These are phyloP conservation scores for Holothuria glaberrima DNA, from an alignment of 35 echinoderm and acorn worm species.

Conservation along the genomic window DNA sequence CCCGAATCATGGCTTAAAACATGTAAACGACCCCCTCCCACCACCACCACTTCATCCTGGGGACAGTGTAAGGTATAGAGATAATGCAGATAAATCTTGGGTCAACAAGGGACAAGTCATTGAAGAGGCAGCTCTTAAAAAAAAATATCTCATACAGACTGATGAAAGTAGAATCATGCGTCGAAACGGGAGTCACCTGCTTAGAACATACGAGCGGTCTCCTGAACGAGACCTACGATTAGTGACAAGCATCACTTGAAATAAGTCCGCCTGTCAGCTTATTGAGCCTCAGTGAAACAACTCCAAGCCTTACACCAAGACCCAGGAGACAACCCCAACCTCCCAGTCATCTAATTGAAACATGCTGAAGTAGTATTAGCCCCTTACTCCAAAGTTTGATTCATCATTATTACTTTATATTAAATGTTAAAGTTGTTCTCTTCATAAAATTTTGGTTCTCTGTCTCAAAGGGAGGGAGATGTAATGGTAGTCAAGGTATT, in stretches of 20 bases:
- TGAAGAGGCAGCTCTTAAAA: neutral
- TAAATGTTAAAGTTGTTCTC: too few species aligned
- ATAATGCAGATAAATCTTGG: neutral
- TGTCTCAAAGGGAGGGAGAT: too few species aligned
- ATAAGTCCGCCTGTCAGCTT: neutral
- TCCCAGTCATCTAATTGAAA: too few species aligned
- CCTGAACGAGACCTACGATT: neutral
- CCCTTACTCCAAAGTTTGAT: too few species aligned
- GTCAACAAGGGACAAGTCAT: conserved; percentile 27
- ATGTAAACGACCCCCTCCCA: neutral
- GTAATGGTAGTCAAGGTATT: too few species aligned
- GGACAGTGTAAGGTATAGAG: neutral
- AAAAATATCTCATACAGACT: conserved; percentile 11
- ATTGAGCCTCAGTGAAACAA: neutral
- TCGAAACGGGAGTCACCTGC: conserved; percentile 12
- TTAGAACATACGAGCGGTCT: neutral
- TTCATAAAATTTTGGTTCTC: too few species aligned
- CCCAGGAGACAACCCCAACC: too few species aligned
- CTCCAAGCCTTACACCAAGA: too few species aligned
- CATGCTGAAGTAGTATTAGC: too few species aligned
- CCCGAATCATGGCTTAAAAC: too few species aligned
- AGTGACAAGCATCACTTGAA: neutral
- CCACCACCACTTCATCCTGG: neutral
- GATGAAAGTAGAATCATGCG: neutral
- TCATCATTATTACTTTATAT: too few species aligned